Base-by-base conservation (phyloP, 2,113 vertebrate species). In the Dascyllus trimaculatus region DNA sequence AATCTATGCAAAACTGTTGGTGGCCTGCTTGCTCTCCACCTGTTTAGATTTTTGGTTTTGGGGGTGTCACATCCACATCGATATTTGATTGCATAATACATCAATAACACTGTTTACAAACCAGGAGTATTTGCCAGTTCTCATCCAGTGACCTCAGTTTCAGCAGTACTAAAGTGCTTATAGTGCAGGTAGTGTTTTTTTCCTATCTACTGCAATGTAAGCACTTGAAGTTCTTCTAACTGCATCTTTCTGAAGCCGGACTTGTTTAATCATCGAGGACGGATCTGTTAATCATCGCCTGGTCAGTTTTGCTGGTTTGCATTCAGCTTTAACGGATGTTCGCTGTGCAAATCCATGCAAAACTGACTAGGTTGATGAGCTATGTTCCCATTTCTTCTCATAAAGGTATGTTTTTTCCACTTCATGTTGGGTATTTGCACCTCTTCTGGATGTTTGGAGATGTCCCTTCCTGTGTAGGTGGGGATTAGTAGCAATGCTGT, bases 301-400 rank as follows among this genome's bases (percentile, higher is more conserved):
- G 96, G 95, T 97, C 96, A 99, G 98, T 99, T 99, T 99, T 99
- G 98, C 98, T 98, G 98, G 96, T 98, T 99, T 99, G 98, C 98
- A 96, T 97, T 95, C 97, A 96, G 98, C 97, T 97, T 95, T 95
- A 73, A 91, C 61, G 43, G 89, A 51, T 63, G 77, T 88, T 91
- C 84, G 97, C 97, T 99, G 98, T 99, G 98, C 98, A 99, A 99
- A 99, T 99, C 98, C 98, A 99, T 99, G 98, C 98, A 99, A 99
- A 99, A 99, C 98, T 99, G 98, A 99, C 93, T 89, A 93, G 90
- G 96, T 94, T 94, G 89, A 94, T 96, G 95, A 85, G 43, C 21
- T 62, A 2, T 49, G 13, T n/a, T 71, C 64, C 32, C 32, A 35
- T 35, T 35, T 8, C 32, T 35, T 35, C 32, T 35, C 32, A 35